Evolutionary conservation across 2,888 invertebrate species (phyloP), one percentile per base, ranked within the genome.

Genomic region (Campaea margaritaria): DNA sequence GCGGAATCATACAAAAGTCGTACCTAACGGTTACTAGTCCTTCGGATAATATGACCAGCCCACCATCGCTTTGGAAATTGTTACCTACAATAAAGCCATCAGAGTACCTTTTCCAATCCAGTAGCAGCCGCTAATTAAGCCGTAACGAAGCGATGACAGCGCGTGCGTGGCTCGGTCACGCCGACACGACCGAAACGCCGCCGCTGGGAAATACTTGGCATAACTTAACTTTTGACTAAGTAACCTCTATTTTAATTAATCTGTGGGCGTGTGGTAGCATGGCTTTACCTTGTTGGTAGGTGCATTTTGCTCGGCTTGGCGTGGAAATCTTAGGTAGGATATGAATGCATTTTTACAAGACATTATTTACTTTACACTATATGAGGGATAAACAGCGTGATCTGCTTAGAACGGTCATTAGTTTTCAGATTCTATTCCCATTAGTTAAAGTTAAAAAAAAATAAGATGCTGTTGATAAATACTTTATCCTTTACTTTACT

Each of bases 71-170:
- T 21, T 21, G 21, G n/a, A 21, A 21, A 21, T 2, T 31, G 31
- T 31, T 7, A 31, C 31, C 36, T n/a, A 34, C 11, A 3, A n/a
- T 1, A 42, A 21, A 21, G 21, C 21, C 5, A n/a, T 43, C 21
- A 15, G 10, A 42, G 4, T 46, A 21, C 41, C 34, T 34, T 58
- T 65, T 62, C 48, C 66, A 48, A 55, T 50, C 39, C 46, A 55
- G 51, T 58, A 53, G 48, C 58, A 53, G 60, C 63, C 61, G 46
- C 58, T 52, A 63, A 67, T 67, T 65, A 63, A 65, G 67, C 58
- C 52, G 55, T 67, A 56, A 62, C 58, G 53, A 59, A 60, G 60
- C 57, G 68, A 65, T 67, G 67, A 70, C 65, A 63, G 64, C 53
- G 52, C 67, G 65, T 63, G 68, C 62, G 57, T 58, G 38, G 54